Evolutionary conservation across 2,113 vertebrate species (phyloP).

Genomic region (Vireo altiloquus): DNA sequence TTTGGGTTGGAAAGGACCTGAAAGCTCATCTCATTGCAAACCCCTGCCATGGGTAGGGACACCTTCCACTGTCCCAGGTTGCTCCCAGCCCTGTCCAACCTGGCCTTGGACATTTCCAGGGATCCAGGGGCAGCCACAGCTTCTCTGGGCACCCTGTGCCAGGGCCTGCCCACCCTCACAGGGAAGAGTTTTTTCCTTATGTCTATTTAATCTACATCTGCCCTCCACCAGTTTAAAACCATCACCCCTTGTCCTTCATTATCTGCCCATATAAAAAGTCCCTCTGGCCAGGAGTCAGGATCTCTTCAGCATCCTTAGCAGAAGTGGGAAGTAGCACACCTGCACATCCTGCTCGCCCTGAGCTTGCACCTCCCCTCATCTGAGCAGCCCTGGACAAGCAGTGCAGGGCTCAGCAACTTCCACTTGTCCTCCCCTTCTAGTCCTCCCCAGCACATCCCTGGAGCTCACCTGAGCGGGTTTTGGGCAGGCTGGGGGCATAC

Average conservation of each 20-base stretch:
- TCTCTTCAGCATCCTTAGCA: neutral
- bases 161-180: fast-evolving
- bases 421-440: neutral
- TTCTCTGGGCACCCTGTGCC: neutral
- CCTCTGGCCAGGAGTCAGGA: neutral
- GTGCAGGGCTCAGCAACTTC: neutral
- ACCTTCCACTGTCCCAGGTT: fast-evolving
- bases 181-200: neutral
- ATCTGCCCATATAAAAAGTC: neutral
- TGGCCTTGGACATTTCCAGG: neutral
- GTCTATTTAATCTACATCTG: neutral
- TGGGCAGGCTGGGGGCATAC: conserved; percentile 91
- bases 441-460: neutral
- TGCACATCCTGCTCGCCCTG: neutral
- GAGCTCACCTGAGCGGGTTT: conserved; percentile 91
- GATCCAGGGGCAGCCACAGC: neutral
- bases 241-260: neutral
- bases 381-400: neutral
- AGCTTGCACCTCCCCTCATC: neutral
- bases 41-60: neutral
- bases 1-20: neutral
- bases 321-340: neutral
- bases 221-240: neutral
- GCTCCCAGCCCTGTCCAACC: fast-evolving
- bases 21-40: neutral